These are phyloP conservation scores for Dolichomitus sp. DNA, from an alignment of 2,888 invertebrate species.

Conservation along the genomic window DNA sequence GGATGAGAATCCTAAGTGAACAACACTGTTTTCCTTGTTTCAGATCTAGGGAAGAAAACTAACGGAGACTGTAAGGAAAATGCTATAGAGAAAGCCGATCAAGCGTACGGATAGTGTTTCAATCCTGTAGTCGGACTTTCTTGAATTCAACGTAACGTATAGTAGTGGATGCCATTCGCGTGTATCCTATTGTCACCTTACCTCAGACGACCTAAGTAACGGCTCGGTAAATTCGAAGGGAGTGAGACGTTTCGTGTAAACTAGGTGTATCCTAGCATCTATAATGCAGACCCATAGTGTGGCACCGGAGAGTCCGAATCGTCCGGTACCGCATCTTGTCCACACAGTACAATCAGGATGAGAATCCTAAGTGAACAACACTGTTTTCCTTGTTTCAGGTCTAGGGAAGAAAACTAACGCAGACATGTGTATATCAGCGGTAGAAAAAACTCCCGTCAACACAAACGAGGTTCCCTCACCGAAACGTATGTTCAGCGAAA, in stretches of 20 bases:
- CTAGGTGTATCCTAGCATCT: slow-evolving; percentile 36
- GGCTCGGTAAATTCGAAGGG: slow-evolving; percentile 32
- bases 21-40: slow-evolving; percentile 5
- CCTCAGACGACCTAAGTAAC: slow-evolving; percentile 45
- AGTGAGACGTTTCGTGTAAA: slow-evolving; percentile 32
- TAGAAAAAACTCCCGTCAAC: too few species aligned
- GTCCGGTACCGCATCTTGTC: slow-evolving; percentile 23
- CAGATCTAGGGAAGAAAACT: background rate
- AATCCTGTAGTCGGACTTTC: slow-evolving; percentile 35
- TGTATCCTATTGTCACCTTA: slow-evolving; percentile 23
- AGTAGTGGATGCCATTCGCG: slow-evolving; percentile 26
- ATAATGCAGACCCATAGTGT: slow-evolving; percentile 38
- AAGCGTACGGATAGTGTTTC: slow-evolving; percentile 14
- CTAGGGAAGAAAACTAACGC: background rate
- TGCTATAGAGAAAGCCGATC: slow-evolving; percentile 4
- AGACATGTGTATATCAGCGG: too few species aligned
- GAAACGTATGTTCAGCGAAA: too few species aligned
- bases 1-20: slow-evolving; percentile 1
- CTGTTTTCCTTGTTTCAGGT: background rate
- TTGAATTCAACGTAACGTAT: slow-evolving; percentile 26
- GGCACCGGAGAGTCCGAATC: slow-evolving; percentile 19
- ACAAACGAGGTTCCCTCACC: too few species aligned
- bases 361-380: background rate
- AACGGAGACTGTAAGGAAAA: background rate
- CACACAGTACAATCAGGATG: slow-evolving; percentile 2